Evolutionary conservation across 2,888 invertebrate genomes (phyloP), one percentile per base, ranked within the genome.

Genomic region (Drosophila robusta): DNA sequence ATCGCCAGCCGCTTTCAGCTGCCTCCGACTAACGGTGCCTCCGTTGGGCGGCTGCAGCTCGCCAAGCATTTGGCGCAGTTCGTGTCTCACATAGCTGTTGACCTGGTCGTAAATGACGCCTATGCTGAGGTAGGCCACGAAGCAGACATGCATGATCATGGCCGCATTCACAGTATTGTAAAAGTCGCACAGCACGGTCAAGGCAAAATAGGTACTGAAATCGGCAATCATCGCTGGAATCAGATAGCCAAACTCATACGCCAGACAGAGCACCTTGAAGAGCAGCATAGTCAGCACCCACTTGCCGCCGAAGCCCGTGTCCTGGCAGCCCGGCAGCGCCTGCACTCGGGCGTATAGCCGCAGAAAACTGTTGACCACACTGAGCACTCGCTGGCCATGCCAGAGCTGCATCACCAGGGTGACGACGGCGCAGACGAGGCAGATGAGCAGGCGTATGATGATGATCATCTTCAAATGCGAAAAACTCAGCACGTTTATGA

Each of bases 101-200:
- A 70, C 34, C 44, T 75, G 70, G 12, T 54, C 64, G 16, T 81
- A 87, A 0, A 87, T 70, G 1, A 71, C 61, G 0, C 76, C 85
- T n/a, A 87, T 54, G 24, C 71, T 72, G 1, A 87, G 66, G 16
- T 78, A 87, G 2, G 71, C 83, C 34, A 87, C 32, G n/a, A 81
- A 86, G 1, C 69, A 69, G 3, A 81, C 49, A 14, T 87, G 61
- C 22, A 64, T 8, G 0, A 78, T 60, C 58, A 89, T 55, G 4
- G 47, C n/a, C 2, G 64, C 42, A 29, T 64, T 68, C 0, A 60
- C 26, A 0, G 45, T 26, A 1, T 51, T 41, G n/a, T 68, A 60
- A 1, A 49, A 12, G 0, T 83, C 71, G 4, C 47, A 41, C 1
- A 66, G 0, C 0, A 18, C 0, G 0, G 2, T 16, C 0, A 24